Evolutionary conservation across 2,888 invertebrate genomes (phyloP), one percentile per base, ranked within the genome.

Genomic region (Norana najaformis): DNA sequence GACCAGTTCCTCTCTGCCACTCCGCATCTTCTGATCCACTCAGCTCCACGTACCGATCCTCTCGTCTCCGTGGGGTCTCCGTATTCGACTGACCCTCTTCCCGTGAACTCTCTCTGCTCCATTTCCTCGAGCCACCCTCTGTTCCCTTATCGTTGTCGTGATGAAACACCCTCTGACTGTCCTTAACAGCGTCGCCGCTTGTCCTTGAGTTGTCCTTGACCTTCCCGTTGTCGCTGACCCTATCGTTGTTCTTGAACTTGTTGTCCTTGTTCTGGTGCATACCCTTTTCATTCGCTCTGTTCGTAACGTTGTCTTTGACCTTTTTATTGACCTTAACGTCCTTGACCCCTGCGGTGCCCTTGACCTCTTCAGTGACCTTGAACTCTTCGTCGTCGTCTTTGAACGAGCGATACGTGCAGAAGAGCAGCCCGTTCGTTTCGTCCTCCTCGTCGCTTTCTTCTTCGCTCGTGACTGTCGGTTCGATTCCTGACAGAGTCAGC

Each of bases 401-500:
- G n/a, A 69, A 69, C 69, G 69, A 69, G 30, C 69, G 30, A n/a
- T 69, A 69, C 14, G 69, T 69, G 69, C 69, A 69, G 69, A n/a
- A n/a, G 69, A n/a, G 69, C 30, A 69, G 69, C 4, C n/a, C 69
- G n/a, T 36, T 85, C 36, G 85, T 36, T 20, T 35, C 85, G 18
- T 18, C 16, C 35, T 85, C 36, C 1, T 85, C 36, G 85, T 85
- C 85, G 36, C 37, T 37, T 36, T 37, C 85, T 20, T 85, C 36
- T 23, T 85, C 85, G 4, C 36, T 20, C 20, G 37, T n/a, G 85
- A 85, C 35, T n/a, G 13, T 36, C 5, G 85, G 85, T 85, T 85
- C 85, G 85, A 85, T 85, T 35, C 36, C 85, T 36, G 85, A 85
- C 20, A 85, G 85, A 35, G 85, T 36, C 36, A 85, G 85, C 85